Conservation (phyloP, 2,888 invertebrate species). For the Orgyia antiqua region DNA sequence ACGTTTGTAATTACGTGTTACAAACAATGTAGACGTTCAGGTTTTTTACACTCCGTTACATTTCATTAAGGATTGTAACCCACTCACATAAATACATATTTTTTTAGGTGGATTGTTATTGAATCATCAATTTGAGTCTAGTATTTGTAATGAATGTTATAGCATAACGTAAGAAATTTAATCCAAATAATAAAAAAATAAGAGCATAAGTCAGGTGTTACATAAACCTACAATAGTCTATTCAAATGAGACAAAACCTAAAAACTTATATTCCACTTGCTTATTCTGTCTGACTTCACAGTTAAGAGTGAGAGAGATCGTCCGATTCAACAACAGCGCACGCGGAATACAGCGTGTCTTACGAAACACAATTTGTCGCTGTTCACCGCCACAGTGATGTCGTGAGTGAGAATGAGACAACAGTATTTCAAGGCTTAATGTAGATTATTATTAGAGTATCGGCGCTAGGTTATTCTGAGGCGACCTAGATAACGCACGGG, state of each 20-base stretch:
- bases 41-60: conserved; percentile 5
- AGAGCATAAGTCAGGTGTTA: conserved; percentile 25
- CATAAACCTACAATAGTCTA: conserved; percentile 26
- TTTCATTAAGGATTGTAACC: too few species aligned
- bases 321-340: conserved; percentile 44
- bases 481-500: conserved; percentile 75
- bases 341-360: conserved; percentile 45
- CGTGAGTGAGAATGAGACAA: conserved; percentile 62
- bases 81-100: too few species aligned
- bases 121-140: too few species aligned
- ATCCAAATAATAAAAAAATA: conserved; percentile 1
- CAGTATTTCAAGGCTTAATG: conserved; percentile 60
- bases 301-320: conserved; percentile 57
- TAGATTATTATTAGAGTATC: conserved; percentile 76
- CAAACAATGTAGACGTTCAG: conserved; percentile 18
- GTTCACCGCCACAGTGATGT: conserved; percentile 40
- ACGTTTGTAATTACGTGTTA: conserved; percentile 16
- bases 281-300: conserved; percentile 34
- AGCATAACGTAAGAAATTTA: too few species aligned
- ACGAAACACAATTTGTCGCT: conserved; percentile 57
- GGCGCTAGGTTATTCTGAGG: conserved; percentile 77
- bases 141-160: too few species aligned
- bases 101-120: too few species aligned
- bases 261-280: conserved; percentile 41
- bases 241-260: conserved; percentile 18